phyloP scores from a whole-genome alignment of 2,888 invertebrate genomes.

The Caenorhabditis macrosperma region DNA sequence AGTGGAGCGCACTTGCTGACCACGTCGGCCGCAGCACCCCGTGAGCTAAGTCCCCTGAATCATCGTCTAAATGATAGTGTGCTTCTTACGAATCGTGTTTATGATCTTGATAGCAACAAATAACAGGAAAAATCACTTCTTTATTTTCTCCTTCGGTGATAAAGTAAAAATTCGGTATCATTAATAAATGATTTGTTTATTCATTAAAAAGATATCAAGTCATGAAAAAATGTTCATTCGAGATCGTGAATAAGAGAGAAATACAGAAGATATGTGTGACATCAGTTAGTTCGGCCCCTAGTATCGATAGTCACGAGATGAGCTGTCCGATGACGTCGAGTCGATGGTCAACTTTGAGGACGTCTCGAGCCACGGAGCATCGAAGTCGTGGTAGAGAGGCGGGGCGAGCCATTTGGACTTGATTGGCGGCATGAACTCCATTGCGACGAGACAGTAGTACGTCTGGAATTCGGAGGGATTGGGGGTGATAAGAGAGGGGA shows the following conservation, averaged over 20 bases:
- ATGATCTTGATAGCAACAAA: too few species aligned
- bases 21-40: too few species aligned
- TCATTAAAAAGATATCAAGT: too few species aligned
- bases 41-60: too few species aligned
- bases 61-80: too few species aligned
- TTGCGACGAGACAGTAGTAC: constrained; percentile 69
- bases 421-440: constrained; percentile 58
- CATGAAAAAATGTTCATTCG: constrained; percentile 1
- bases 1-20: too few species aligned
- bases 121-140: too few species aligned
- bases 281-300: not conserved
- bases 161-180: too few species aligned
- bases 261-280: not conserved
- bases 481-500: not conserved
- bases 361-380: constrained; percentile 68
- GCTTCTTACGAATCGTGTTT: too few species aligned
- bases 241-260: not conserved
- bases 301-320: not conserved
- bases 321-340: not conserved
- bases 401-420: constrained; percentile 56
- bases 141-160: too few species aligned
- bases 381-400: constrained; percentile 66
- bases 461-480: too few species aligned
- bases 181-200: too few species aligned
- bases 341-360: not conserved